Evolutionary conservation across 23 tunicate genomes (phyloP).

Genomic region (Ascidia mentula): DNA sequence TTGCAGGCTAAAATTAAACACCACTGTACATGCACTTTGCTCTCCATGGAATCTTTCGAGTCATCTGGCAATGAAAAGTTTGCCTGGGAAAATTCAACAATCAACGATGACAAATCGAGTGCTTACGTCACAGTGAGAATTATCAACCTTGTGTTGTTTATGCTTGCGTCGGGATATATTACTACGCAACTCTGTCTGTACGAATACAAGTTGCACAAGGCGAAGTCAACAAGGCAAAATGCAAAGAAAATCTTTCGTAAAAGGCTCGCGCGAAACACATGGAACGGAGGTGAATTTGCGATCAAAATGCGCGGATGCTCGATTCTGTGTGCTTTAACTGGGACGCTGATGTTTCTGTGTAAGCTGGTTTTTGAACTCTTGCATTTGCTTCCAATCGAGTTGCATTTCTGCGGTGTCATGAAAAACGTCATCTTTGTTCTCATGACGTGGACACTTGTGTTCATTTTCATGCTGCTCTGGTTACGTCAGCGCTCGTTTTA

Average conservation of each 20-base stretch:
- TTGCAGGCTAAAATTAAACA: no score
- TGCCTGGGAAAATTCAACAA: neutral
- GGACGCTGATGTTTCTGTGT: neutral
- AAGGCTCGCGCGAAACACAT: neutral
- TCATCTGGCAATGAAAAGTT: neutral
- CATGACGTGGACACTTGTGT: constrained; percentile 8
- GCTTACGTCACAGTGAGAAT: neutral
- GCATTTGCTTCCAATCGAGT: neutral
- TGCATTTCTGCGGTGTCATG: constrained; percentile 14
- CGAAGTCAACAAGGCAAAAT: neutral
- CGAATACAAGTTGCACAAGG: neutral
- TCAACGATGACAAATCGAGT: neutral
- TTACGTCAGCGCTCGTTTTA: constrained; percentile 17
- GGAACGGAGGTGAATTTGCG: neutral
- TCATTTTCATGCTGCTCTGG: constrained; percentile 12
- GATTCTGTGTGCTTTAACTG: constrained; percentile 1
- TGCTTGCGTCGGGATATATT: neutral
- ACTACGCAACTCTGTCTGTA: neutral
- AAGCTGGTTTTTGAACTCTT: constrained; percentile 16
- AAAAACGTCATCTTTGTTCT: constrained; percentile 14
- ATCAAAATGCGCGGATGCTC: constrained; percentile 12
- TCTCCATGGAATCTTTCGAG: neutral
- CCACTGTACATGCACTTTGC: no score
- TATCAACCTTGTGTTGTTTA: neutral
- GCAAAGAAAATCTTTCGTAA: neutral